These are phyloP conservation scores for Desmophyllum pertusum DNA, from an alignment of 92 coral and sea anemone genomes.

Conservation along the genomic window DNA sequence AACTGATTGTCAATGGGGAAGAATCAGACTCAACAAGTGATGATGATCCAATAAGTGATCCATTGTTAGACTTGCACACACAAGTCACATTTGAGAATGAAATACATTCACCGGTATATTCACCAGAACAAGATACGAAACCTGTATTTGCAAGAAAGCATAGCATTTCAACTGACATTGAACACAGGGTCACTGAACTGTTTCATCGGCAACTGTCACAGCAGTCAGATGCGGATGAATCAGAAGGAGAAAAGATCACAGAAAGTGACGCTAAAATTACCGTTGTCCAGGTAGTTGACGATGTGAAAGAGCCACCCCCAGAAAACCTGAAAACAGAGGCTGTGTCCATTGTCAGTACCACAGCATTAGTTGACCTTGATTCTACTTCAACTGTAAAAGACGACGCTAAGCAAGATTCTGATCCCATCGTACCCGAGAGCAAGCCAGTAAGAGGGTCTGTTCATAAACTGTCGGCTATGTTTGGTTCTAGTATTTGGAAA, in stretches of 20 bases:
- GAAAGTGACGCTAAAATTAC: neutral
- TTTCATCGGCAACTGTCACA: conserved; percentile 61
- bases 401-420: neutral
- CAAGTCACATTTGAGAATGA: conserved; percentile 20
- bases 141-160: conserved; percentile 36
- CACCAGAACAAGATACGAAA: conserved; percentile 16
- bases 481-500: conserved; percentile 79
- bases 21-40: conserved; percentile 42
- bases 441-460: conserved; percentile 72
- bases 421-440: neutral
- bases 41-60: conserved; percentile 1
- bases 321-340: neutral
- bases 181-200: conserved; percentile 72
- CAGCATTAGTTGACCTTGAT: neutral
- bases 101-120: neutral
- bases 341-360: neutral
- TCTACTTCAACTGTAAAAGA: neutral
- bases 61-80: neutral
- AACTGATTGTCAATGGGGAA: conserved; percentile 32
- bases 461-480: conserved; percentile 75
- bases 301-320: neutral
- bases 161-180: conserved; percentile 80
- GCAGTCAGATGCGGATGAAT: conserved; percentile 30
- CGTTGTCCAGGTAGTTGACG: neutral
- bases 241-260: conserved; percentile 16